phyloP scores from a whole-genome alignment of 1,140 invertebrate species.

The Lepidurus apus region DNA sequence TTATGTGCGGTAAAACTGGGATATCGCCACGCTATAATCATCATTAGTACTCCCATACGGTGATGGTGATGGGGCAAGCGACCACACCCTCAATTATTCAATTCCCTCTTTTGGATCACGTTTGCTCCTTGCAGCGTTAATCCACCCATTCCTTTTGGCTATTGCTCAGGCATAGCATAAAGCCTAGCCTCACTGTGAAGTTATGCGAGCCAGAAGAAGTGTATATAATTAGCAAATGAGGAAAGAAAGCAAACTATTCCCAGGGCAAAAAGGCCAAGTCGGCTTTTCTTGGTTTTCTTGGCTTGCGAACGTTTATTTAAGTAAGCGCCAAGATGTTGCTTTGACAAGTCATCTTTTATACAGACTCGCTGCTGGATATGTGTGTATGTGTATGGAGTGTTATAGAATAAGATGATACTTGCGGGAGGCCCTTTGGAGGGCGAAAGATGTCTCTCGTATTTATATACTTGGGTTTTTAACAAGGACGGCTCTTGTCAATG shows the following conservation, averaged over 20 bases:
- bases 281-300: not conserved
- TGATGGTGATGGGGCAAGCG: not conserved
- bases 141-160: not conserved
- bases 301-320: not conserved
- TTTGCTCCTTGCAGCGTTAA: not conserved
- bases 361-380: not conserved
- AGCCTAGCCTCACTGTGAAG: too few species aligned
- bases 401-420: not conserved
- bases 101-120: not conserved
- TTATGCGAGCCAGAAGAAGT: not conserved
- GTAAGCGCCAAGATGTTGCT: not conserved
- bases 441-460: not conserved
- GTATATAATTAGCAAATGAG: too few species aligned
- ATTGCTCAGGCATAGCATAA: not conserved
- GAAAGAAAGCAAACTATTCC: too few species aligned
- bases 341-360: slow-evolving; percentile 7
- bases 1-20: not conserved
- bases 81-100: slow-evolving; percentile 11
- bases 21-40: not conserved
- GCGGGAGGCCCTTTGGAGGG: not conserved
- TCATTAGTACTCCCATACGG: not conserved
- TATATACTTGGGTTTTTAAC: not conserved
- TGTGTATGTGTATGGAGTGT: not conserved
- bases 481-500: slow-evolving; percentile 3
- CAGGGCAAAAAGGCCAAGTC: not conserved